A percentile compares a stretch with the other conserved stretches of the same genome.
Evolutionary conservation across 2,888 invertebrate genomes (phyloP).

Genomic region (Isoperla grammatica): DNA sequence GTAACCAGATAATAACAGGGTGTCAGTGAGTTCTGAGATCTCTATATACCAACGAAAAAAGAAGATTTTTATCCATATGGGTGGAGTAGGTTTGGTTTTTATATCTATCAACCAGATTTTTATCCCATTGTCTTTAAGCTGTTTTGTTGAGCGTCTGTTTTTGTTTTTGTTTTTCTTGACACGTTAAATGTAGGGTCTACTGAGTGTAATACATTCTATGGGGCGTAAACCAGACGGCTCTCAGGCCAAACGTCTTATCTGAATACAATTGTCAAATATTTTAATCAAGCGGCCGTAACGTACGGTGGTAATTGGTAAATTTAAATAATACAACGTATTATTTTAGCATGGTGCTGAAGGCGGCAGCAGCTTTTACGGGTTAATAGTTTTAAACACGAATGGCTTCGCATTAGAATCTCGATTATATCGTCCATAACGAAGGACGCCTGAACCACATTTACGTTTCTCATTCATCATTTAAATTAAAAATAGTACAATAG

Average conservation of each 20-base stretch:
- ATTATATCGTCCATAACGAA: no score
- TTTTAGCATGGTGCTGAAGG: no score
- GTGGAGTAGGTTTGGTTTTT: constrained; percentile 18
- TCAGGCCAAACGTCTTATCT: not conserved
- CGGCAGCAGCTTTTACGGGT: no score
- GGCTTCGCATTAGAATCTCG: no score
- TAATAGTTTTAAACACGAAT: no score
- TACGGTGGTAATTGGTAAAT: constrained; percentile 10
- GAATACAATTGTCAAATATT: constrained; percentile 11
- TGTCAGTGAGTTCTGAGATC: constrained; percentile 21
- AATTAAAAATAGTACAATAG: no score
- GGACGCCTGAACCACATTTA: no score
- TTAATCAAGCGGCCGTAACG: not conserved
- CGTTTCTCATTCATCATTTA: no score
- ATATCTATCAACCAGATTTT: constrained; percentile 20
- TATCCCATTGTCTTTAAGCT: constrained; percentile 24
- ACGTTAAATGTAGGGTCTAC: constrained; percentile 24
- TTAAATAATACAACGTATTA: constrained; percentile 4
- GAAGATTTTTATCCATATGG: constrained; percentile 15
- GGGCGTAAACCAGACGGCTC: not conserved
- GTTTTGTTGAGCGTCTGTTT: no score
- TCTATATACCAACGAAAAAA: constrained; percentile 10
- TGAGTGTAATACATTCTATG: constrained; percentile 9
- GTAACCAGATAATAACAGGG: constrained; percentile 20
- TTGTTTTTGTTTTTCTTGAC: constrained; percentile 20